These are phyloP conservation scores for Lates calcarifer DNA, from an alignment of 2,113 vertebrate species.

Conservation along the genomic window DNA sequence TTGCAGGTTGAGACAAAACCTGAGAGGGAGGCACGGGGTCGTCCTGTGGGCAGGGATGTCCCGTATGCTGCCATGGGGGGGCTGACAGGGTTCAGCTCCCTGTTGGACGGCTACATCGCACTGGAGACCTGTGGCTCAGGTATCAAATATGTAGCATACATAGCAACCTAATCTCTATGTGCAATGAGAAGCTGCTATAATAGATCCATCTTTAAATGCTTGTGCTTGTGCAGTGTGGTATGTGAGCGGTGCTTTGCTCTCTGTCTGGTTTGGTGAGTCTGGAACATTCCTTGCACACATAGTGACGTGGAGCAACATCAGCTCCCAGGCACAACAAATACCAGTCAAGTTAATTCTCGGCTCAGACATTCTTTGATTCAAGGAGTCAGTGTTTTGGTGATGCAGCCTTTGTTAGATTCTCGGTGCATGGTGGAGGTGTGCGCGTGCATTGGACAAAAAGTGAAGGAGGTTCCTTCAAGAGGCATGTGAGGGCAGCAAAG, in stretches of 20 bases:
- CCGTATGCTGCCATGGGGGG: conserved; percentile 93
- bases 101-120: conserved; percentile 90
- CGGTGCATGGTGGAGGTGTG: neutral
- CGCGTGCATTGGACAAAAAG: conserved; percentile 36
- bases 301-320: neutral
- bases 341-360: neutral
- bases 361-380: neutral
- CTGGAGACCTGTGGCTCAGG: conserved; percentile 86
- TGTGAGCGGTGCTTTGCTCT: neutral
- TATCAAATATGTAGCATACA: conserved; percentile 45
- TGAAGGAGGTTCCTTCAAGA: conserved; percentile 66
- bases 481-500: conserved; percentile 77
- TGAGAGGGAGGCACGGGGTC: conserved; percentile 87
- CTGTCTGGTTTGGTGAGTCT: neutral
- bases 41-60: conserved; percentile 87
- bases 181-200: neutral
- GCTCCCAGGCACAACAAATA: neutral
- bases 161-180: neutral
- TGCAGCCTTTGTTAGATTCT: neutral
- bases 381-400: conserved; percentile 2
- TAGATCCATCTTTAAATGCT: neutral
- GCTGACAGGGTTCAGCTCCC: conserved; percentile 91
- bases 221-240: neutral
- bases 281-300: neutral
- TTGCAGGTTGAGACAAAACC: conserved; percentile 88